Evolutionary conservation across 2,797 vertebrate species (phyloP), one percentile per base, ranked within the genome.

Genomic region (Gephyroberyx darwinii): DNA sequence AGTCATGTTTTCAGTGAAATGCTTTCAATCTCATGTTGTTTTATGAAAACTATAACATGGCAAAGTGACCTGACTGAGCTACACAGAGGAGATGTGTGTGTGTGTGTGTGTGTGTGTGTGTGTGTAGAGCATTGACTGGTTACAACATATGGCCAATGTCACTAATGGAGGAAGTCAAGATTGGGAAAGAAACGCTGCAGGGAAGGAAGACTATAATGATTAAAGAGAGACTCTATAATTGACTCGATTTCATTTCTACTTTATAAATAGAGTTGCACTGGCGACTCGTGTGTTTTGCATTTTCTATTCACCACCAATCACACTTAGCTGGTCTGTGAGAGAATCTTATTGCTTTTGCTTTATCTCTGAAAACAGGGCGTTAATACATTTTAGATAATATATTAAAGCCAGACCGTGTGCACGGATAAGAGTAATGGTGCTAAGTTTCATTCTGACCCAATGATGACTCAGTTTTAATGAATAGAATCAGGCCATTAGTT

Each of bases 361-460:
- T 61, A 56, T 66, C 43, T 73, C 17, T 9, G 51, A 31, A 26
- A 43, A 70, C 62, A 47, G 20, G 14, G 12, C 12, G 22, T 58
- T 22, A 20, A 63, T 30, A 47, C 45, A 37, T 66, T 73, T 72
- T 61, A 7, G 39, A 56, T 53, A 68, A 33, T 52, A 26, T 33
- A 53, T 85, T 85, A 84, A 80, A 74, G 78, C 81, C 84, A 78
- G 57, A 60, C 10, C 3, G 14, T 9, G 50, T 59, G 61, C 62
- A 60, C 48, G 68, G 74, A 89, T 85, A 79, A 81, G 55, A 80
- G 65, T 78, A 84, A 83, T 81, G 82, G 70, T 33, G 71, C 63
- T 1, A 41, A 69, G 69, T 77, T 82, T 77, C 69, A 86, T 82
- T 86, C 66, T 67, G 78, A 82, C 77, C 81, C 71, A 54, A 0